phyloP scores from a whole-genome alignment of 2,888 invertebrate genomes.

The Philonicus albiceps region DNA sequence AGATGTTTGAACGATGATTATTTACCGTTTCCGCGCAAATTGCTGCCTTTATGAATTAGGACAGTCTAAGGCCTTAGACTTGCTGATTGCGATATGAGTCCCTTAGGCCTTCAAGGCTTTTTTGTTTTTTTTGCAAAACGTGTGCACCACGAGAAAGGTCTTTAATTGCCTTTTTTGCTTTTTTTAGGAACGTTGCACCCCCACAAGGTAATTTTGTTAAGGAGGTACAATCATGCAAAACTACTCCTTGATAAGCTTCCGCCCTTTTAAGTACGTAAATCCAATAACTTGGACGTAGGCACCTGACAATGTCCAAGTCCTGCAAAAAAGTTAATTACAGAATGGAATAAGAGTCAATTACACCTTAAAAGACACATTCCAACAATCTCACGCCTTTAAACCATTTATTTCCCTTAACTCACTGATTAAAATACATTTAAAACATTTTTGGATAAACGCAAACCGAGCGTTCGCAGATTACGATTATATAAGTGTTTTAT shows the following conservation, averaged over 20 bases:
- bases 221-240: background rate
- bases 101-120: background rate
- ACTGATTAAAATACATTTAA: constrained; percentile 3
- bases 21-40: background rate
- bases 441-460: background rate
- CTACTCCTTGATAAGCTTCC: background rate
- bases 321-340: constrained; percentile 3
- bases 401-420: background rate
- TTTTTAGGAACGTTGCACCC: background rate
- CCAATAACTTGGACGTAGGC: background rate
- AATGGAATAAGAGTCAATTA: background rate
- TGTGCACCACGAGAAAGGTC: background rate
- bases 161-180: background rate
- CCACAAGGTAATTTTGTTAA: background rate
- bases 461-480: background rate
- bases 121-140: too few relatives aligned
- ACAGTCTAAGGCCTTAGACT: background rate
- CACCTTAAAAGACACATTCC: background rate
- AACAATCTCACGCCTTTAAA: background rate
- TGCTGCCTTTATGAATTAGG: background rate
- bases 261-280: background rate
- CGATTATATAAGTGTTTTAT: too few relatives aligned
- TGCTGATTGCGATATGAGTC: background rate
- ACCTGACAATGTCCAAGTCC: background rate
- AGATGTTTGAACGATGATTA: background rate